Evolutionary conservation across 2,888 invertebrate species (phyloP), one percentile per base, ranked within the genome.

Genomic region (Ypsolopha scabrella): DNA sequence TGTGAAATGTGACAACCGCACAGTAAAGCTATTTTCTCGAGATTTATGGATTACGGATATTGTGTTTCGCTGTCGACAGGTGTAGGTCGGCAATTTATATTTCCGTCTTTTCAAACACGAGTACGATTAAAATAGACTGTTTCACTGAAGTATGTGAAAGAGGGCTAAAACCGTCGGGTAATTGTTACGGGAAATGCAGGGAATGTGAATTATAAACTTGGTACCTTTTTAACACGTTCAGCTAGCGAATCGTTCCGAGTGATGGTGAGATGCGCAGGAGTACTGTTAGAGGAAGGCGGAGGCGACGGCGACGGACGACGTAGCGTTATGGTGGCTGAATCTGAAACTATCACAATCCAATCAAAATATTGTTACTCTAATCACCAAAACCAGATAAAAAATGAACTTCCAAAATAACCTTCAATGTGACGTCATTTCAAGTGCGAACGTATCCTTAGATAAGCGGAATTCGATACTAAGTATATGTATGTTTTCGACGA

Each of bases 171-270:
- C 24, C 2, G 24, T 43, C 24, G 43, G 13, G 11, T 9, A 43
- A 43, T 43, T n/a, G 43, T 43, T 43, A 14, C 43, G 43, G 8
- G 13, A 11, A 43, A 43, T 13, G 43, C 24, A 6, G 43, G 38
- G 38, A 38, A 38, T n/a, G 38, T 38, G 9, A 2, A 38, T 2
- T 10, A 10, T 38, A 4, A 6, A 38, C 37, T 37, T 9, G 39
- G 41, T 83, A 92, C 89, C 86, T 92, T 92, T 66, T 90, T 88
- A 53, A 91, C 91, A 62, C 92, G 87, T 72, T 91, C 89, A 50
- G 92, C 91, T 61, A 92, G 80, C 62, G 90, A 91, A 76, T 92
- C 92, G 61, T 88, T 90, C 73, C 91, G 92, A 67, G 83, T 88
- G 68, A 92, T 92, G 66, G 88, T 85, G 60, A 89, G 70, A 58